These are phyloP conservation scores for Troides oblongomaculatus DNA, from an alignment of 2,888 invertebrate genomes.

Conservation along the genomic window DNA sequence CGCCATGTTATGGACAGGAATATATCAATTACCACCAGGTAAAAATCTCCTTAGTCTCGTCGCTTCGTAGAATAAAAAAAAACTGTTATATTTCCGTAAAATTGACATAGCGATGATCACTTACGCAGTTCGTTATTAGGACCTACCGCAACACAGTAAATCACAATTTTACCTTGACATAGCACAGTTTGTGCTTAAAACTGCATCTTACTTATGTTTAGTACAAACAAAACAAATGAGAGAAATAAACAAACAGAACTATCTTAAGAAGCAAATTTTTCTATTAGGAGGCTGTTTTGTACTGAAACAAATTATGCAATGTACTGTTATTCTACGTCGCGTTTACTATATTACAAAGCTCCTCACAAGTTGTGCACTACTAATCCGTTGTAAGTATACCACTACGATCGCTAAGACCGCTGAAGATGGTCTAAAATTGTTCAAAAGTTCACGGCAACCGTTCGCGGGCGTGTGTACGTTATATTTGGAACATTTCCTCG, in stretches of 20 bases:
- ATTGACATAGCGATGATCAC: too few species aligned
- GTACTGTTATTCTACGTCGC: slow-evolving; percentile 33
- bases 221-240: slow-evolving; percentile 9
- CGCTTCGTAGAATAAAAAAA: too few species aligned
- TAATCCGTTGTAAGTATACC: not conserved
- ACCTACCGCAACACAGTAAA: slow-evolving; percentile 21
- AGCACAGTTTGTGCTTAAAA: slow-evolving; percentile 2
- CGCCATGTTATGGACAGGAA: too few species aligned
- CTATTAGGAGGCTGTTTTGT: slow-evolving; percentile 38
- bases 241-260: slow-evolving; percentile 7
- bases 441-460: not conserved
- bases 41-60: too few species aligned
- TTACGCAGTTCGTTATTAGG: slow-evolving; percentile 8
- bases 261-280: not conserved
- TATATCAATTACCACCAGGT: too few species aligned
- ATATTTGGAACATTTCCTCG: slow-evolving; percentile 25
- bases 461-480: slow-evolving; percentile 3
- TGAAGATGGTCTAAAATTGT: slow-evolving; percentile 14
- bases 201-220: slow-evolving; percentile 3
- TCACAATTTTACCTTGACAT: slow-evolving; percentile 10
- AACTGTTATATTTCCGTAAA: too few species aligned
- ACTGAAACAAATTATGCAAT: slow-evolving; percentile 39
- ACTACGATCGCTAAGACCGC: slow-evolving; percentile 17
- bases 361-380: not conserved
- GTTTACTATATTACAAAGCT: slow-evolving; percentile 25